Evolutionary conservation across 2,113 vertebrate genomes (phyloP), one percentile per base, ranked within the genome.

Genomic region (Forbesichthys papilliferus): DNA sequence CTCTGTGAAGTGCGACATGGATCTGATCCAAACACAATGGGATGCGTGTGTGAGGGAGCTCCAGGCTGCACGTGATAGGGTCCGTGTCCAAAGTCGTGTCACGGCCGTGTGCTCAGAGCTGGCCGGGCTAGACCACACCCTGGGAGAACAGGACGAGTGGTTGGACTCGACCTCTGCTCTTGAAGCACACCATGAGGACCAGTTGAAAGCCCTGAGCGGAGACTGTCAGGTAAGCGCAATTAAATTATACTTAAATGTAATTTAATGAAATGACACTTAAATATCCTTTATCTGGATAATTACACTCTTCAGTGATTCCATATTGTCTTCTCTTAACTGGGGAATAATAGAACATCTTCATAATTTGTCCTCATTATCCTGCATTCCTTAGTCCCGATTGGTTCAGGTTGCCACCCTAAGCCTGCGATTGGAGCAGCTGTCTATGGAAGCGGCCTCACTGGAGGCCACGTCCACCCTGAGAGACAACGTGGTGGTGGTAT

Each of bases 81-180:
- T 95, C 54, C 83, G 87, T 16, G 88, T 92, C 42, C 95, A 93
- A 71, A 93, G 94, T 65, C 91, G 91, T 33, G 85, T 95, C 65
- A 91, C 82, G n/a, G 66, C 82, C 0, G 88, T 93, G 80, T 93
- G 92, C 62, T 87, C 82, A 6, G 91, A 97, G 73, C 83, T 98
- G 3, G 79, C 74, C 53, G 88, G 84, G 3, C 75, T 98, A 70
- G 92, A 96, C 66, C 84, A 74, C 64, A 80, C 46, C 49, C 0
- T 98, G 57, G 82, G 42, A 69, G 86, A 88, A 2, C 94, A 94
- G 55, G 94, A 98, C 64, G 70, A 53, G 53, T 95, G 96, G 95
- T 69, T 95, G 47, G 86, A 83, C 61, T 84, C 68, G 0, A 10
- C 72, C 0, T 0, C 69, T 3, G 18, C 82, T 58, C 73, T 67